A percentile compares a stretch with the other conserved stretches of the same genome.
Conservation (phyloP, 2,888 invertebrate genomes). For the Pyralis farinalis region DNA sequence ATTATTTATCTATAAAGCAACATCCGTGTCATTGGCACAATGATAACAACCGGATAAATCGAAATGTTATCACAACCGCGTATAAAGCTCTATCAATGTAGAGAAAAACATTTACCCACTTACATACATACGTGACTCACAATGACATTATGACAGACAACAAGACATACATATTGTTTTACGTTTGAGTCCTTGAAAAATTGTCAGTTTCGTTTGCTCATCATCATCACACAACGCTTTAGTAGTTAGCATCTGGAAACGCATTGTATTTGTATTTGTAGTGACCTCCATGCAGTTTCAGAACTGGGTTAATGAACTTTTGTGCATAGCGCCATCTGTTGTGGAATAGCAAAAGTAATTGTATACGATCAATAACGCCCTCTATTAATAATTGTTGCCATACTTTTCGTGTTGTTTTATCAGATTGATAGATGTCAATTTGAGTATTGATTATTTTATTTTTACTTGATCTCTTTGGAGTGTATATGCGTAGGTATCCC, state of each 20-base stretch:
- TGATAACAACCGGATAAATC: slow-evolving; percentile 8
- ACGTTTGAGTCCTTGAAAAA: slow-evolving; percentile 1
- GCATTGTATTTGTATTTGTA: not conserved
- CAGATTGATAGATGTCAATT: not conserved
- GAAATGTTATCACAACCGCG: slow-evolving; percentile 6
- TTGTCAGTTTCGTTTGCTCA: slow-evolving; percentile 3
- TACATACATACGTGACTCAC: slow-evolving; percentile 6
- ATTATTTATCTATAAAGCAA: not conserved
- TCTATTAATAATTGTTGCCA: not conserved
- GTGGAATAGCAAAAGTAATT: slow-evolving; percentile 22
- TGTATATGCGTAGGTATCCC: too few species aligned
- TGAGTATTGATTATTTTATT: too few species aligned
- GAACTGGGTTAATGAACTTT: not conserved
- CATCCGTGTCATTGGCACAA: not conserved
- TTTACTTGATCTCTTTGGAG: too few species aligned
- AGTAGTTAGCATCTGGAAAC: slow-evolving; percentile 2
- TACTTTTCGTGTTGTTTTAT: not conserved
- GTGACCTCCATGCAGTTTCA: not conserved
- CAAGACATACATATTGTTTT: not conserved
- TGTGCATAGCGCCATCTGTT: slow-evolving; percentile 31
- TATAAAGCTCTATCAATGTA: slow-evolving; percentile 4
- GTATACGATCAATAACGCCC: not conserved
- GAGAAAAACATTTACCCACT: not conserved
- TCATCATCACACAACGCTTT: not conserved
- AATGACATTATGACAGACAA: slow-evolving; percentile 1